Percentiles rank a stretch among this genome's conserved stretches.
Evolutionary conservation across 1,140 invertebrate species (phyloP).

Genomic region (Drosophila leontia): DNA sequence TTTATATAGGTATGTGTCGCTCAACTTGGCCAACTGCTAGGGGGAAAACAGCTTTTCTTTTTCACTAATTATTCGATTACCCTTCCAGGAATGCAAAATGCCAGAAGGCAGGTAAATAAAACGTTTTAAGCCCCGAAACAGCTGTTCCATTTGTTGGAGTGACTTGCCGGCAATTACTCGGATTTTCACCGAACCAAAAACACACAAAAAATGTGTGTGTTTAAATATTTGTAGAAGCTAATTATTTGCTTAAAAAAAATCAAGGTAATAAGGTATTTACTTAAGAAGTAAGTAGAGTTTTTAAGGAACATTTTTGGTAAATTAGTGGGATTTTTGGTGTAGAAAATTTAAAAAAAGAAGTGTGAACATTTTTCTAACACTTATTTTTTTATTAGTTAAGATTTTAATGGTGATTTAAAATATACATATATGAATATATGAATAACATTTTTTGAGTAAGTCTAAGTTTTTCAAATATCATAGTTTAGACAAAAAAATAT

Average conservation of each 20-base stretch:
- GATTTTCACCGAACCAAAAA: neutral
- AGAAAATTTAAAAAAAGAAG: no score
- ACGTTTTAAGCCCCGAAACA: slow-evolving; percentile 39
- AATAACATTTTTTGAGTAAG: no score
- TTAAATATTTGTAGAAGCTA: neutral
- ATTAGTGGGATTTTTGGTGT: neutral
- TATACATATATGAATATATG: neutral
- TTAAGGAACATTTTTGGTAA: neutral
- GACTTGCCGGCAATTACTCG: slow-evolving; percentile 22
- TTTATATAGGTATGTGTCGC: neutral
- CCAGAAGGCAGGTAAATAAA: slow-evolving; percentile 27
- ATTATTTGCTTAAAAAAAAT: neutral
- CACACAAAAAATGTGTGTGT: neutral
- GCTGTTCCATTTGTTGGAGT: slow-evolving; percentile 40
- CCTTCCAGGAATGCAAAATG: slow-evolving; percentile 27
- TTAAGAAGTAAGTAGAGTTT: no score
- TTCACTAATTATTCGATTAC: slow-evolving; percentile 24
- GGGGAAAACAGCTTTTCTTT: slow-evolving; percentile 33
- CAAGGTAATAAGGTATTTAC: neutral
- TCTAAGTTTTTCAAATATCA: no score
- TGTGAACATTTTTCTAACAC: no score
- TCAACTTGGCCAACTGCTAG: slow-evolving; percentile 7
- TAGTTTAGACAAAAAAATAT: no score
- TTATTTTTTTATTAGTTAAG: neutral
- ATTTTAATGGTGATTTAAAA: neutral